phyloP scores from a whole-genome alignment of 2,113 vertebrate genomes.

The Salminus brasiliensis region DNA sequence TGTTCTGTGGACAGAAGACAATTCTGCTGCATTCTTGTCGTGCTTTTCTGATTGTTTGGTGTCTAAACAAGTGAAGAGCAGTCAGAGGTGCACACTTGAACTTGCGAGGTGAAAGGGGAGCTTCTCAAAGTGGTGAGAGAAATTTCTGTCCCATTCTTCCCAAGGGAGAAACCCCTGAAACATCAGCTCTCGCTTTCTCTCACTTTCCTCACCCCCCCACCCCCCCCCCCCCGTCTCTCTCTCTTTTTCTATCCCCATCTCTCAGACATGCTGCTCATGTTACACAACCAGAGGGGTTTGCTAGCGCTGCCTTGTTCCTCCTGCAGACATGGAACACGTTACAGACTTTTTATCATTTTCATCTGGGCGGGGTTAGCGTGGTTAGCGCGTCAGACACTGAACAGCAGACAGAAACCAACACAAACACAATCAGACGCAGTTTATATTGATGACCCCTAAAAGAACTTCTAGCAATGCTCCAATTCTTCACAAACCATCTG shows the following conservation, averaged over 20 bases:
- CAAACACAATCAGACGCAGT: too few relatives aligned
- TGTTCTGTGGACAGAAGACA: too few relatives aligned
- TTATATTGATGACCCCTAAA: too few relatives aligned
- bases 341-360: constrained; percentile 59
- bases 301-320: constrained; percentile 67
- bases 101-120: constrained; percentile 9
- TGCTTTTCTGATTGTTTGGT: too few relatives aligned
- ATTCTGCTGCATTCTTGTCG: too few relatives aligned
- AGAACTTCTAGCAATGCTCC: too few relatives aligned
- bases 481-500: too few relatives aligned
- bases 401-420: constrained; percentile 10
- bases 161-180: constrained; percentile 54
- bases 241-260: background rate
- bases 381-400: constrained; percentile 32
- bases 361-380: constrained; percentile 35
- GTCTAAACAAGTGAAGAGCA: too few relatives aligned
- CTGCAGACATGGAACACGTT: constrained; percentile 65
- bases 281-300: constrained; percentile 73
- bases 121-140: background rate
- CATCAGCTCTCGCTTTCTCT: constrained; percentile 56
- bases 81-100: constrained; percentile 12
- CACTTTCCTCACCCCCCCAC: background rate
- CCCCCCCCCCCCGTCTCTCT: constrained; percentile 51
- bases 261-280: constrained; percentile 61
- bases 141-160: background rate